These are phyloP conservation scores for Dendroctonus valens DNA, from an alignment of 1,140 invertebrate genomes.

Conservation along the genomic window DNA sequence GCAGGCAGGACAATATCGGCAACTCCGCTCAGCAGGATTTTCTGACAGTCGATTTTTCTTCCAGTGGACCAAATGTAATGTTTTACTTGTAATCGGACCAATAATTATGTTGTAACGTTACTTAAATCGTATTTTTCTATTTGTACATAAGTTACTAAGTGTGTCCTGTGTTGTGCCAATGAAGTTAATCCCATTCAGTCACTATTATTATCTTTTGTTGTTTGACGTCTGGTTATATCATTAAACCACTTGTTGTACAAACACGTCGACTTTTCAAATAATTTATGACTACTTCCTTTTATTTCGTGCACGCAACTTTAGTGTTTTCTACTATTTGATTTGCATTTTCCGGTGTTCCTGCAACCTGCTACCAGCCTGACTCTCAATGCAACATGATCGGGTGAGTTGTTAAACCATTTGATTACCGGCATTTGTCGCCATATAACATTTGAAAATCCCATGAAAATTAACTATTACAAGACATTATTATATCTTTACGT, in stretches of 20 bases:
- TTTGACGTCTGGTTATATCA: constrained; percentile 37
- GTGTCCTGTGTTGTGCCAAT: constrained; percentile 38
- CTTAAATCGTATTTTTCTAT: constrained; percentile 39
- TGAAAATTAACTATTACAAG: too few relatives aligned
- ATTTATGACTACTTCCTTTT: constrained; percentile 32
- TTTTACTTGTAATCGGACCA: constrained; percentile 40
- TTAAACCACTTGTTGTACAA: constrained; percentile 42
- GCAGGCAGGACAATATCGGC: background rate
- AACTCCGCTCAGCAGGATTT: constrained; percentile 30
- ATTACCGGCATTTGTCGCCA: too few relatives aligned
- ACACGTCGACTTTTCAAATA: constrained; percentile 29
- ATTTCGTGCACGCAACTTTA: constrained; percentile 30
- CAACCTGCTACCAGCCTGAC: background rate
- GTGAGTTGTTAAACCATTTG: constrained; percentile 20
- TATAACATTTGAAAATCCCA: too few relatives aligned
- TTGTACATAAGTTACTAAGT: constrained; percentile 34
- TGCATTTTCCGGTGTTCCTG: constrained; percentile 10
- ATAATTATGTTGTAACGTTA: constrained; percentile 36
- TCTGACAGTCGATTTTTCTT: constrained; percentile 42
- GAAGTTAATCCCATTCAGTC: constrained; percentile 31
- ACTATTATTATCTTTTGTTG: constrained; percentile 26
- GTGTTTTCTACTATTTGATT: constrained; percentile 24
- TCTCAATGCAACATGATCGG: constrained; percentile 30
- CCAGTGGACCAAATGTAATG: constrained; percentile 43
- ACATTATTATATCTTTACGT: too few relatives aligned